These are phyloP conservation scores for Ligdia adustata DNA, from an alignment of 2,888 invertebrate species.

Conservation along the genomic window DNA sequence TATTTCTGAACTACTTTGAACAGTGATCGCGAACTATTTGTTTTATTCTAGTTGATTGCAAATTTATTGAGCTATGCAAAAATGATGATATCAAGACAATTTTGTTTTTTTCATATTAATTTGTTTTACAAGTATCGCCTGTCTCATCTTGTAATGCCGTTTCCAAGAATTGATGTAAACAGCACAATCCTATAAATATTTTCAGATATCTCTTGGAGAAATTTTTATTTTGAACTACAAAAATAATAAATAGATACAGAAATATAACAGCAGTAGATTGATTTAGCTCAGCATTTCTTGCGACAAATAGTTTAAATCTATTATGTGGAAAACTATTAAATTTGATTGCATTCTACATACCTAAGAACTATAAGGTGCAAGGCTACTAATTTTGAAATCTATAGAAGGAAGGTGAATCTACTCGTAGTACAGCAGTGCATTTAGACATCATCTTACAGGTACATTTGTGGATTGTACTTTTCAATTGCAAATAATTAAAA, in stretches of 20 bases:
- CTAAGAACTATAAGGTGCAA: conserved; percentile 45
- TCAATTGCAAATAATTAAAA: conserved; percentile 37
- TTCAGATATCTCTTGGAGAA: conserved; percentile 35
- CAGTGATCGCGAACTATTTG: not conserved
- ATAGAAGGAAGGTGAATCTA: conserved; percentile 41
- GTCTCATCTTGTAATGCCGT: conserved; percentile 57
- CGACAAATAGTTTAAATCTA: conserved; percentile 5
- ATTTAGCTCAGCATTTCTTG: conserved; percentile 6
- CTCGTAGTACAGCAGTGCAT: conserved; percentile 54
- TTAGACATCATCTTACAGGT: conserved; percentile 31
- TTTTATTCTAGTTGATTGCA: too few species aligned
- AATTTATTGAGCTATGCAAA: too few species aligned
- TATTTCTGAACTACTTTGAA: not conserved
- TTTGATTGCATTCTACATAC: conserved; percentile 29
- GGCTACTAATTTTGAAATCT: conserved; percentile 34
- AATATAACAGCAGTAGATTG: not conserved
- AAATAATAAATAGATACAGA: not conserved
- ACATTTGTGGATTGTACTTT: conserved; percentile 47
- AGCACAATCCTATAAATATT: not conserved
- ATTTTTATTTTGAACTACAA: conserved; percentile 31
- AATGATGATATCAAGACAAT: not conserved
- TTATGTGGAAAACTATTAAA: not conserved
- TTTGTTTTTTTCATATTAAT: not conserved
- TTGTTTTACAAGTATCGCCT: conserved; percentile 38
- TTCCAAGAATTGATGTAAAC: not conserved